A percentile compares a stretch with the other conserved stretches of the same genome.
These are phyloP conservation scores for Amia ocellicauda DNA, from an alignment of 2,113 vertebrate genomes.

Conservation along the genomic window DNA sequence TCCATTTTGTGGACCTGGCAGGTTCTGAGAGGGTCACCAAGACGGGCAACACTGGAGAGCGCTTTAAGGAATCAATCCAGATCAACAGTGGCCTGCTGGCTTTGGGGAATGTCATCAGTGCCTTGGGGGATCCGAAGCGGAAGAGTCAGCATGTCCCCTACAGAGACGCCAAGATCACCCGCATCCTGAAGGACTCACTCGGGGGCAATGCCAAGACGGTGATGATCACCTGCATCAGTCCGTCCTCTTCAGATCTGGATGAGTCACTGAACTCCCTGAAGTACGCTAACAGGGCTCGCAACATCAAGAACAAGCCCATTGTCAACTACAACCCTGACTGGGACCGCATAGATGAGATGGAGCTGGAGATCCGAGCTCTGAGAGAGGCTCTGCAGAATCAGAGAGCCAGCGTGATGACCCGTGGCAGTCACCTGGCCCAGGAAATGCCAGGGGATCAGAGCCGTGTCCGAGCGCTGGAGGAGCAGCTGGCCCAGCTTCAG, in stretches of 20 bases:
- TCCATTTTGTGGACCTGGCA: slow-evolving; percentile 87
- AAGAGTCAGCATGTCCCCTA: slow-evolving; percentile 78
- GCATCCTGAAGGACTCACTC: slow-evolving; percentile 83
- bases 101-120: slow-evolving; percentile 85
- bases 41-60: slow-evolving; percentile 75
- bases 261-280: slow-evolving; percentile 84
- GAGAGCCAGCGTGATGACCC: slow-evolving; percentile 40
- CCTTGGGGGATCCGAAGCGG: slow-evolving; percentile 74
- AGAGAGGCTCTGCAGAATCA: slow-evolving; percentile 76
- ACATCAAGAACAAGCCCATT: slow-evolving; percentile 76
- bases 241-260: slow-evolving; percentile 73
- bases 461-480: slow-evolving; percentile 57
- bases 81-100: slow-evolving; percentile 85
- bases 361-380: slow-evolving; percentile 73
- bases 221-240: slow-evolving; percentile 86
- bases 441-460: slow-evolving; percentile 50
- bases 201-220: slow-evolving; percentile 86
- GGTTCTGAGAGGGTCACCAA: slow-evolving; percentile 82
- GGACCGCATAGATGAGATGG: slow-evolving; percentile 73
- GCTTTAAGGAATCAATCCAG: slow-evolving; percentile 81
- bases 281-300: slow-evolving; percentile 79
- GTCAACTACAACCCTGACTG: slow-evolving; percentile 65
- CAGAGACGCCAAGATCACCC: slow-evolving; percentile 86
- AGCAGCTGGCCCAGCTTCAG: slow-evolving; percentile 52
- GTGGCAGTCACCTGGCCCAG: slow-evolving; percentile 39